A percentile compares a stretch with the other conserved stretches of the same genome.
These are phyloP conservation scores for Eubasilissa regina DNA, from an alignment of 1,140 invertebrate species.

Conservation along the genomic window DNA sequence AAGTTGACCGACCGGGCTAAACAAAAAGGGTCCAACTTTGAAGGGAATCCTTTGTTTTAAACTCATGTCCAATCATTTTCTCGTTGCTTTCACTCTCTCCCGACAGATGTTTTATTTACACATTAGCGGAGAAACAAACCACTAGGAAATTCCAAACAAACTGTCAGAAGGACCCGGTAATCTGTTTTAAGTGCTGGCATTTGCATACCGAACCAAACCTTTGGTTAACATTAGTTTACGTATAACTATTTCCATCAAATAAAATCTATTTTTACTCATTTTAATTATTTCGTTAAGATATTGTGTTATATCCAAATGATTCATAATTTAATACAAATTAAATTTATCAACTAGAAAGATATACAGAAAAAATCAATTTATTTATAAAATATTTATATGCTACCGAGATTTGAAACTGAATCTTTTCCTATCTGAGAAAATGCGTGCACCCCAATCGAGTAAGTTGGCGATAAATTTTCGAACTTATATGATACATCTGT, in stretches of 20 bases:
- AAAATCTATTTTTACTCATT: not conserved
- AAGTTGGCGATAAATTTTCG: no score
- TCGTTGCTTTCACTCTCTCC: constrained; percentile 42
- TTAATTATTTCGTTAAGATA: not conserved
- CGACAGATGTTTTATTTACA: constrained; percentile 56
- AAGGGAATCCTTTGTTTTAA: constrained; percentile 40
- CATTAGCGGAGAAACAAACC: constrained; percentile 48
- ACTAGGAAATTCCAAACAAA: constrained; percentile 53
- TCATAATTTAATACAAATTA: no score
- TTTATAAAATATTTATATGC: no score
- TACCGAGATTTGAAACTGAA: no score
- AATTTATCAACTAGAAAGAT: no score
- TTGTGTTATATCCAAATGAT: no score
- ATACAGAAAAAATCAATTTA: no score
- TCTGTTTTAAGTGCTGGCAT: constrained; percentile 45
- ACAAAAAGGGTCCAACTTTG: constrained; percentile 39
- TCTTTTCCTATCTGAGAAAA: no score
- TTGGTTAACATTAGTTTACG: constrained; percentile 3
- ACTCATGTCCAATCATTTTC: constrained; percentile 56
- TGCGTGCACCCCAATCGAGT: no score
- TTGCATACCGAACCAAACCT: constrained; percentile 30
- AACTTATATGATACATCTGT: no score
- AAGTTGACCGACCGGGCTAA: constrained; percentile 23
- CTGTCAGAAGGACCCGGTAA: constrained; percentile 46
- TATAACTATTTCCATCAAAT: constrained; percentile 16